Base-by-base conservation (phyloP, 1,140 invertebrate species). In the Zaprionus inermis region DNA sequence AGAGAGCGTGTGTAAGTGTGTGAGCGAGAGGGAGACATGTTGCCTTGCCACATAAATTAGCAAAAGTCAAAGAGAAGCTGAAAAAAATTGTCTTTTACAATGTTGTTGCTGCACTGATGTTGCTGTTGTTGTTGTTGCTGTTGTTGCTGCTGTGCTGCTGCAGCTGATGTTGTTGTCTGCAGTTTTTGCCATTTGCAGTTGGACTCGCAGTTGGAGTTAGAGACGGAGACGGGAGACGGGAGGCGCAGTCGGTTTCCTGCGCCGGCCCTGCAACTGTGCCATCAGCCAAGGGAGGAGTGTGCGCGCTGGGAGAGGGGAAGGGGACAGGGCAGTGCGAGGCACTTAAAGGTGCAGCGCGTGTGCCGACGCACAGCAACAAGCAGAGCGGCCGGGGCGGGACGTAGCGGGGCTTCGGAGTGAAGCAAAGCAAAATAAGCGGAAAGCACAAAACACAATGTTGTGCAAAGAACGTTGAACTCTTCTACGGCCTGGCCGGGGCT, bases 361-460 rank as follows among this genome's bases (percentile, higher is more conserved):
- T 88, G 83, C 83, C 83, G 82, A 89, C 84, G 84, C 84, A 78
- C 69, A 67, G 73, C 20, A 54, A 16, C 32, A 46, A 41, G 34
- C 59, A 61, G 32, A 30, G 36, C 16, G 57, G 18, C 0, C 3
- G 14, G 14, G 5, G 58, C 1, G n/a, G 11, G 24, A 5, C 22
- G 22, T 24, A 38, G 28, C 5, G 51, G 9, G 52, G 60, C 24
- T 49, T 28, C 41, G 7, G 44, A 49, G 51, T 71, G 78, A 71
- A 67, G 74, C 67, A 76, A 70, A 72, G 83, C 56, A 86, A 86
- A 86, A 86, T 79, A 82, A 86, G 82, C 82, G 82, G 82, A 86
- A 86, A 86, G 83, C 84, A 89, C 84, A 89, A 88, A 88, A 88
- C 84, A 88, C 83, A 88, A 88, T 88, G 83, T 88, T 88, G 83